Evolutionary conservation across 2,888 invertebrate species (phyloP).

Genomic region (Stramonita haemastoma): DNA sequence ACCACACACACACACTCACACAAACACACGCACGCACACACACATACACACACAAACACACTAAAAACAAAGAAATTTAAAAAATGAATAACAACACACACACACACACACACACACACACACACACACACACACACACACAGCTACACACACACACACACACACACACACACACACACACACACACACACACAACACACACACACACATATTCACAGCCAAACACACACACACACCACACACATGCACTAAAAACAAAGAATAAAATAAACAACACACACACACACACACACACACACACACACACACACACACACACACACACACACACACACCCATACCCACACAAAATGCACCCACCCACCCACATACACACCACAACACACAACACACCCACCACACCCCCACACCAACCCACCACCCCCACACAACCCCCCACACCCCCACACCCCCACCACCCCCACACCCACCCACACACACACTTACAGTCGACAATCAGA

Average conservation of each 20-base stretch:
- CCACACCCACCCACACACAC: conserved; percentile 15
- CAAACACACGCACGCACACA: not conserved
- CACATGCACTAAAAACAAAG: not conserved
- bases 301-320: no score
- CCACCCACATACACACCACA: no score
- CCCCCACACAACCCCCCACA: not conserved
- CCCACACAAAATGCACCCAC: no score
- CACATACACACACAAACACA: not conserved
- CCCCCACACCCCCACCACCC: not conserved
- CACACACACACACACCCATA: no score
- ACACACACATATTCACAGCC: not conserved
- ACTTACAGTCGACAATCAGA: conserved; percentile 39
- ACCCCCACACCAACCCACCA: not conserved
- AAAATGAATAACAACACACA: no score
- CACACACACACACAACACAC: not conserved
- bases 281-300: no score
- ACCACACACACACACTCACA: not conserved
- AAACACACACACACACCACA: no score
- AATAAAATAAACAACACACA: no score
- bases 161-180: not conserved
- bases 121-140: no score
- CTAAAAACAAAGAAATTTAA: not conserved
- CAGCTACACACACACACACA: no score
- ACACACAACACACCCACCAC: not conserved
- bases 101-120: conserved; percentile 12